Evolutionary conservation across 2,888 invertebrate species (phyloP), one percentile per base, ranked within the genome.

Genomic region (Fissipunctia ypsillon): DNA sequence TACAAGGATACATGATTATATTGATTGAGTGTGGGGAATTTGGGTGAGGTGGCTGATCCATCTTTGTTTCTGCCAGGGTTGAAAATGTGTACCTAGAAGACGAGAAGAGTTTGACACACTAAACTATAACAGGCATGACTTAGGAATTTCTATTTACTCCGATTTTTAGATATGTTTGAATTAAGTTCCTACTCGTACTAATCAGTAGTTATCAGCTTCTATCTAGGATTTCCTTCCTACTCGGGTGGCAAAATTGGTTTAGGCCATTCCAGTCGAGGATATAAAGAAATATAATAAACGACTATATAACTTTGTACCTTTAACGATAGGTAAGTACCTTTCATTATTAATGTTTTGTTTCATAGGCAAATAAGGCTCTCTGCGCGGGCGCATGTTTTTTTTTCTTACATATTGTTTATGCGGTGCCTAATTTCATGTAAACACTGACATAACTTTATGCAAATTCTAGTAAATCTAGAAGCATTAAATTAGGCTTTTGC

Each of bases 321-420:
- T n/a, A n/a, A n/a, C n/a, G 59, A 1, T 59, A 4, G 14, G 1
- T 35, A 35, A 22, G 7, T 35, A n/a, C 14, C 7, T 14, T 59
- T 35, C 57, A 3, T 31, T 56, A 56, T 28, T 31, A 56, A 38
- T n/a, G n/a, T 38, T 25, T 41, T 25, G 31, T 50, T 35, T 16
- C 12, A 28, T 22, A 38, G 19, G 14, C 19, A 48, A 25, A 35
- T 38, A 35, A 3, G 16, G 22, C 48, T 6, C 0, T 9, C 10
- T 71, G 59, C 45, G 31, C n/a, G n/a, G 14, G 64, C 64, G 48
- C 59, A 65, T 45, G 2, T 28, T 19, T 25, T 52, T 48, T 48
- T 52, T n/a, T 16, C 12, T 35, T 25, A 66, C 2, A 56, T 16
- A 28, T 35, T 0, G 9, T 14, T 35, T 67, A 16, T 25, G n/a